These are phyloP conservation scores for Caenorhabditis latens DNA, from an alignment of 1,140 invertebrate species.

Conservation along the genomic window DNA sequence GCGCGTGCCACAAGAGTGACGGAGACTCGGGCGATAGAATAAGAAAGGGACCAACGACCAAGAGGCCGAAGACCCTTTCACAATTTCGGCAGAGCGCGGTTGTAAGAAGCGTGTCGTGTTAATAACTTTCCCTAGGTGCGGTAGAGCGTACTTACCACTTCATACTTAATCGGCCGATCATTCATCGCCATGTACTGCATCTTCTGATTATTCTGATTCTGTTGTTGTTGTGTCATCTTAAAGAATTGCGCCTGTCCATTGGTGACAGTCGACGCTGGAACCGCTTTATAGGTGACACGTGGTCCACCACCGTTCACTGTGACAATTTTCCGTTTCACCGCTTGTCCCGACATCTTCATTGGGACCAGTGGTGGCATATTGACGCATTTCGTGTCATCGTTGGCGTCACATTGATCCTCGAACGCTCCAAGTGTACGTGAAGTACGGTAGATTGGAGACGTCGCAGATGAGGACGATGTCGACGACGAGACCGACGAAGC, in stretches of 20 bases:
- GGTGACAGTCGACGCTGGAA: slow-evolving; percentile 10
- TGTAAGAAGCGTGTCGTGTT: too few relatives aligned
- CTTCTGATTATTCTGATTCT: background rate
- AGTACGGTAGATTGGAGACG: slow-evolving; percentile 22
- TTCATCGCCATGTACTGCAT: slow-evolving; percentile 10
- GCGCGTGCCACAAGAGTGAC: too few relatives aligned
- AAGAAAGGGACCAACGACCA: too few relatives aligned
- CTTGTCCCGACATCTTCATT: slow-evolving; percentile 30
- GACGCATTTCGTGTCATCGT: background rate
- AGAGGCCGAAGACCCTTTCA: too few relatives aligned
- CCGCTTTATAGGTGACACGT: background rate
- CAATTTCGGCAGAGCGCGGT: too few relatives aligned
- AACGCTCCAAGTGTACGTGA: slow-evolving; percentile 30
- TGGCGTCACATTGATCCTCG: slow-evolving; percentile 26
- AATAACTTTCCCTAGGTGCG: too few relatives aligned
- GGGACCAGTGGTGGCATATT: slow-evolving; percentile 43
- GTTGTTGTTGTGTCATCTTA: slow-evolving; percentile 1
- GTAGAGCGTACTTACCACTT: slow-evolving; percentile 49
- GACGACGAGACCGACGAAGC: slow-evolving; percentile 30
- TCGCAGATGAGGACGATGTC: slow-evolving; percentile 20
- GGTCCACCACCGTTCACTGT: background rate
- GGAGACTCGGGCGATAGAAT: too few relatives aligned
- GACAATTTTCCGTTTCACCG: slow-evolving; percentile 18
- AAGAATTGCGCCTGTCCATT: background rate
- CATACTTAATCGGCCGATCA: slow-evolving; percentile 15